Percentiles rank a stretch among this genome's conserved stretches.
These are phyloP conservation scores for Prosapia bicincta DNA, from an alignment of 2,888 invertebrate genomes.

Conservation along the genomic window DNA sequence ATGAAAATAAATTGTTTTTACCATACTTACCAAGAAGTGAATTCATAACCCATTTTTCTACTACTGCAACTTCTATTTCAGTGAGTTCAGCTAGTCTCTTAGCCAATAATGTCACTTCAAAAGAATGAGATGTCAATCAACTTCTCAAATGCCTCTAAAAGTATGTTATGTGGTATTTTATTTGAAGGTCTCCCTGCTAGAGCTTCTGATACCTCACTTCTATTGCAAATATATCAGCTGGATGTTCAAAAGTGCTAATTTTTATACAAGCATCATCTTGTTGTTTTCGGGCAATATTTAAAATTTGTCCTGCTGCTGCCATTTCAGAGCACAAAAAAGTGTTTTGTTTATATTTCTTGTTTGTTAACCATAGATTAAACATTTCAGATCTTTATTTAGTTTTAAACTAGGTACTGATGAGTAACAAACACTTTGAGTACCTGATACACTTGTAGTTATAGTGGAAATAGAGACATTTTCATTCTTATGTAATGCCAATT, in stretches of 20 bases:
- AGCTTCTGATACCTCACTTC: not conserved
- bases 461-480: too few species aligned
- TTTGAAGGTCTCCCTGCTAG: not conserved
- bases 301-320: not conserved
- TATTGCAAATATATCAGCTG: not conserved
- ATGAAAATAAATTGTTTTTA: too few species aligned
- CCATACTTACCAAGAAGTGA: too few species aligned
- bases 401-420: not conserved
- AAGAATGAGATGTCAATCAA: not conserved
- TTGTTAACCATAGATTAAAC: not conserved
- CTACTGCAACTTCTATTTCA: too few species aligned
- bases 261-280: not conserved
- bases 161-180: not conserved
- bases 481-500: too few species aligned
- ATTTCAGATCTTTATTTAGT: not conserved
- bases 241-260: not conserved
- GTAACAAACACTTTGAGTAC: not conserved
- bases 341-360: not conserved
- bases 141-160: not conserved
- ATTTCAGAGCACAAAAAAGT: not conserved
- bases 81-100: too few species aligned
- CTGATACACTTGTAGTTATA: not conserved
- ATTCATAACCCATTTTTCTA: too few species aligned
- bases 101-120: not conserved
- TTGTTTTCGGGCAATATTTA: not conserved